Evolutionary conservation across 2,797 vertebrate species (phyloP).

Genomic region (Luscinia luscinia): DNA sequence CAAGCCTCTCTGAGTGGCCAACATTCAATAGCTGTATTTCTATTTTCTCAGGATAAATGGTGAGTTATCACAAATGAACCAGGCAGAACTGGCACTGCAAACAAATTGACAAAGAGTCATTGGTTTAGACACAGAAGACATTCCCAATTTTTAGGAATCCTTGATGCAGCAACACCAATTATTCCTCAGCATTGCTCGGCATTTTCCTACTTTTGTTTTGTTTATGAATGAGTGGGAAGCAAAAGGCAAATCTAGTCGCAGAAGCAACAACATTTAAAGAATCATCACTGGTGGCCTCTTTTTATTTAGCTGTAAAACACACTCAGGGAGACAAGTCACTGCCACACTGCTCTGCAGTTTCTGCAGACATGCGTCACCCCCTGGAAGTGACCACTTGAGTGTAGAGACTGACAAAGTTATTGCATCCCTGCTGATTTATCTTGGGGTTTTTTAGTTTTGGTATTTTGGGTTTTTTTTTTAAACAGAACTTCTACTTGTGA

Average conservation of each 20-base stretch:
- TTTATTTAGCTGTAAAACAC: background rate
- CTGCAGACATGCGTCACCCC: background rate
- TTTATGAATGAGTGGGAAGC: background rate
- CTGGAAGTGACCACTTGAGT: background rate
- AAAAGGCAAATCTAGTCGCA: background rate
- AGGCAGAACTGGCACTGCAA: background rate
- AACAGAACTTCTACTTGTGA: background rate
- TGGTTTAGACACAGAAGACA: background rate
- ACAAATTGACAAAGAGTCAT: background rate
- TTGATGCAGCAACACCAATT: background rate
- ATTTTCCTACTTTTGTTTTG: background rate
- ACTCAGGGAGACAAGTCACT: background rate
- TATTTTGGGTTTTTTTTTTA: background rate
- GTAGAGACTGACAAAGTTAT: background rate
- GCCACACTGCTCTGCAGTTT: background rate
- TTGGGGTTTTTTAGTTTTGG: background rate
- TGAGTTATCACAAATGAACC: background rate
- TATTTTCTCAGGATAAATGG: background rate
- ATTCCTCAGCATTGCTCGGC: accelerated
- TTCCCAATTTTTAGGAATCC: background rate
- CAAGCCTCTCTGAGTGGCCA: background rate
- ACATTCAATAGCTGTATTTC: background rate
- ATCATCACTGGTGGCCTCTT: background rate
- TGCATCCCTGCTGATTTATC: background rate
- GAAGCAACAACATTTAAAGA: background rate